Evolutionary conservation across 1,140 invertebrate species (phyloP).

Genomic region (Chrysoperla carnea): DNA sequence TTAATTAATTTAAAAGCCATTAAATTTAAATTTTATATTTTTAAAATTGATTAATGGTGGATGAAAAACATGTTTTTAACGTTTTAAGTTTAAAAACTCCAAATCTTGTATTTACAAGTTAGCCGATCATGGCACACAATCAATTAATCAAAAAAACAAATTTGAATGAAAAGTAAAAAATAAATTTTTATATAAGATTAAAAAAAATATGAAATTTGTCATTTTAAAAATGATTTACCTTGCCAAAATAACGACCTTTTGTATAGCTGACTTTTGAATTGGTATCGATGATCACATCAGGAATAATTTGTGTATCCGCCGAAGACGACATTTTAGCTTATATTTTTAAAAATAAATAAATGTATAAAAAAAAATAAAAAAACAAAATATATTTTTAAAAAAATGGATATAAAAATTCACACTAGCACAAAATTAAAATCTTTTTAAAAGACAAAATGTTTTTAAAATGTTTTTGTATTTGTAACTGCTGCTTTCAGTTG

Average conservation of each 20-base stretch:
- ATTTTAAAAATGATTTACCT: conserved; percentile 34
- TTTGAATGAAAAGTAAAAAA: too few species aligned
- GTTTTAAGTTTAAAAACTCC: background rate
- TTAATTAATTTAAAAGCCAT: too few species aligned
- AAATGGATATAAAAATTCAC: background rate
- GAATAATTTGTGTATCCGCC: conserved; percentile 52
- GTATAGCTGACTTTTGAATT: conserved; percentile 56
- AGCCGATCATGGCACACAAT: too few species aligned
- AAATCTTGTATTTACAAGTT: background rate
- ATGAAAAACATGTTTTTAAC: too few species aligned
- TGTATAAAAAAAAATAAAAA: background rate
- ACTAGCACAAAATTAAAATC: background rate
- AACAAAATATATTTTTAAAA: background rate
- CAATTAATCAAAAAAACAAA: too few species aligned
- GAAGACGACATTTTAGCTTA: conserved; percentile 34
- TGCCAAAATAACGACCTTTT: conserved; percentile 71
- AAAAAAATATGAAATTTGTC: background rate
- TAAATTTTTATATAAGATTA: conserved; percentile 2
- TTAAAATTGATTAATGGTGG: conserved; percentile 1
- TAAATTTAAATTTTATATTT: too few species aligned
- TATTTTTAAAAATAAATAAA: background rate
- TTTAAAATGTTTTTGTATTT: background rate
- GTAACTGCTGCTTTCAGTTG: background rate
- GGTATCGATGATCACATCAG: conserved; percentile 64
- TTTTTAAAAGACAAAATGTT: background rate